Percentiles rank a stretch among this genome's conserved stretches.
Conservation (phyloP, 2,797 vertebrate species). For the Fringilla coelebs region DNA sequence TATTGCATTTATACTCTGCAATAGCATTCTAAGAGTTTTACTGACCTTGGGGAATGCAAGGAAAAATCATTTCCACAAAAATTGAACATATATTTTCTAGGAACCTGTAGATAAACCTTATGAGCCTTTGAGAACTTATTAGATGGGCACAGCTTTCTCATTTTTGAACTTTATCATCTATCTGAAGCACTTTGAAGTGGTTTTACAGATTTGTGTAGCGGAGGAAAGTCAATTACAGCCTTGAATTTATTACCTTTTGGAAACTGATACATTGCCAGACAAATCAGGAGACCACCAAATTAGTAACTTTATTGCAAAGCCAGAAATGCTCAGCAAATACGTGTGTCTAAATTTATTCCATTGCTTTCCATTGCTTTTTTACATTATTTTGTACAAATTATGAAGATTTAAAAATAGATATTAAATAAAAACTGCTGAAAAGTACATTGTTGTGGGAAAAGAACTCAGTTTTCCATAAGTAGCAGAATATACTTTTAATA, state of each 20-base stretch:
- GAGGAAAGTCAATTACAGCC: background rate
- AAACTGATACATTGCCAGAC: background rate
- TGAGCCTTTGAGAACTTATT: conserved; percentile 11
- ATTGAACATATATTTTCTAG: conserved; percentile 5
- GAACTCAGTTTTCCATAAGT: background rate
- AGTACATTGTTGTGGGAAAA: background rate
- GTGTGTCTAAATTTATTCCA: background rate
- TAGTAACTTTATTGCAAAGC: background rate
- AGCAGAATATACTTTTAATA: background rate
- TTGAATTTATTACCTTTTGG: background rate
- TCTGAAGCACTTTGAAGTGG: background rate
- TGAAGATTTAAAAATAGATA: background rate
- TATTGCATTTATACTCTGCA: background rate
- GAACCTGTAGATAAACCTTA: conserved; percentile 4
- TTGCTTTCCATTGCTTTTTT: background rate
- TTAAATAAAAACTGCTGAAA: background rate
- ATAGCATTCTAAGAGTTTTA: background rate
- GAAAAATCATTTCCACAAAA: background rate
- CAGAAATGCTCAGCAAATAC: background rate
- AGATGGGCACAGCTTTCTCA: background rate
- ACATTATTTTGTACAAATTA: background rate
- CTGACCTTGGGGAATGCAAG: background rate
- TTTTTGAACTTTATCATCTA: conserved; percentile 5
- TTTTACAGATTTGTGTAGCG: background rate
- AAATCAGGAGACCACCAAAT: background rate